These are phyloP conservation scores for Drosophila atripex DNA, from an alignment of 2,888 invertebrate genomes.

Conservation along the genomic window DNA sequence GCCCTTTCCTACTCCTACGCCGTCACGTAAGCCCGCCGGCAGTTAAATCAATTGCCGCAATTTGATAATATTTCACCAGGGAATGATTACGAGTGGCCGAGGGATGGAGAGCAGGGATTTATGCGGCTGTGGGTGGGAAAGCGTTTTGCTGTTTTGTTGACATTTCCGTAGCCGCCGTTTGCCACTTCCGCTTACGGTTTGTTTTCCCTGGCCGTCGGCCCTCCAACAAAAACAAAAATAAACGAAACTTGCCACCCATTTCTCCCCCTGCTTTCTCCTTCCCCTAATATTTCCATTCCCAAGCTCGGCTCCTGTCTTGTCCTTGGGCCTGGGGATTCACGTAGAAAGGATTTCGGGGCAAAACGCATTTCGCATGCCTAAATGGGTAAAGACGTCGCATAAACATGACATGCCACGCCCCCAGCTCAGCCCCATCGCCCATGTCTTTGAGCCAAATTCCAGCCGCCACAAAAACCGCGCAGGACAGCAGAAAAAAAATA, in stretches of 20 bases:
- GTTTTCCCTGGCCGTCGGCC: slow-evolving; percentile 49
- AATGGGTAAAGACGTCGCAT: slow-evolving; percentile 78
- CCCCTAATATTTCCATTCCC: neutral
- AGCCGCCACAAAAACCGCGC: slow-evolving; percentile 56
- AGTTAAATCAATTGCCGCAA: slow-evolving; percentile 79
- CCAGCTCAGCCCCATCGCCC: slow-evolving; percentile 23
- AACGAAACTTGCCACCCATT: slow-evolving; percentile 33
- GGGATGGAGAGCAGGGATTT: slow-evolving; percentile 31
- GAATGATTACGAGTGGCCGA: slow-evolving; percentile 72
- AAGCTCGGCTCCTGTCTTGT: slow-evolving; percentile 52
- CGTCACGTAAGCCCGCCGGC: slow-evolving; percentile 57
- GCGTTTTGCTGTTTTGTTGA: slow-evolving; percentile 70
- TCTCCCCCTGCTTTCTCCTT: slow-evolving; percentile 2
- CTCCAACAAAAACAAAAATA: slow-evolving; percentile 12
- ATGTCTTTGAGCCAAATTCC: slow-evolving; percentile 69
- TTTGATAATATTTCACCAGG: slow-evolving; percentile 81
- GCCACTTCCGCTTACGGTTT: slow-evolving; percentile 65
- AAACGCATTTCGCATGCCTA: slow-evolving; percentile 76
- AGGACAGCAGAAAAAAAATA: slow-evolving; percentile 60
- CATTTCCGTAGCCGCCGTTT: slow-evolving; percentile 63
- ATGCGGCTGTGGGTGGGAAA: slow-evolving; percentile 19
- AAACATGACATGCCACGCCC: slow-evolving; percentile 69
- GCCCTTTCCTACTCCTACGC: slow-evolving; percentile 16
- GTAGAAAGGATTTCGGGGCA: slow-evolving; percentile 74
- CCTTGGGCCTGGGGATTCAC: slow-evolving; percentile 61